phyloP scores from a whole-genome alignment of 2,113 vertebrate species.

The Opisthocomus hoazin region DNA sequence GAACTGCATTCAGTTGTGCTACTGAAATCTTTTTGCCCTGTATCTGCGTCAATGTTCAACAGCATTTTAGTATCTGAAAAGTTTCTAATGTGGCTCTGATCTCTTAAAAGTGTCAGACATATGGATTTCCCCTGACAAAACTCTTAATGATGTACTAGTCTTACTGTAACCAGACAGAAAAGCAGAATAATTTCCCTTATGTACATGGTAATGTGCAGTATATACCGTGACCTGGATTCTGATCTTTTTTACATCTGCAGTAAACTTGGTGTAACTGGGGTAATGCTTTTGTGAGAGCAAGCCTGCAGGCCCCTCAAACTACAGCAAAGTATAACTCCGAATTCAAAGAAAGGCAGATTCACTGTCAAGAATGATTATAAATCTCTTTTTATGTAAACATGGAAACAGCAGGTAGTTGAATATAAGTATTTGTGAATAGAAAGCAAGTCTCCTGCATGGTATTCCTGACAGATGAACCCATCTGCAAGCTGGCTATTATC shows the following conservation, averaged over 20 bases:
- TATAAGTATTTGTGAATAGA: too few relatives aligned
- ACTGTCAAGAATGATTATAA: not conserved
- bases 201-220: not conserved
- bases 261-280: not conserved
- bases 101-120: not conserved
- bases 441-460: not conserved
- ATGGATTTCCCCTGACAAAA: conserved; percentile 7
- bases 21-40: not conserved
- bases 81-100: not conserved
- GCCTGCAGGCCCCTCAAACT: not conserved
- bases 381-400: not conserved
- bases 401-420: not conserved
- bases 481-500: not conserved
- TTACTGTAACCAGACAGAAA: not conserved
- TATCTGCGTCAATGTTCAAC: not conserved
- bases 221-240: not conserved
- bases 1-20: not conserved
- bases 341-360: not conserved
- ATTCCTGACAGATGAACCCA: not conserved
- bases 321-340: not conserved
- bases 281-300: not conserved
- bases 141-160: not conserved
- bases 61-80: not conserved
- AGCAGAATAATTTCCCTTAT: not conserved
- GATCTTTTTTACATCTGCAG: not conserved